Percentiles rank a stretch among this genome's conserved stretches.
Conservation (phyloP, 2,888 invertebrate species). For the Hemaris fuciformis region DNA sequence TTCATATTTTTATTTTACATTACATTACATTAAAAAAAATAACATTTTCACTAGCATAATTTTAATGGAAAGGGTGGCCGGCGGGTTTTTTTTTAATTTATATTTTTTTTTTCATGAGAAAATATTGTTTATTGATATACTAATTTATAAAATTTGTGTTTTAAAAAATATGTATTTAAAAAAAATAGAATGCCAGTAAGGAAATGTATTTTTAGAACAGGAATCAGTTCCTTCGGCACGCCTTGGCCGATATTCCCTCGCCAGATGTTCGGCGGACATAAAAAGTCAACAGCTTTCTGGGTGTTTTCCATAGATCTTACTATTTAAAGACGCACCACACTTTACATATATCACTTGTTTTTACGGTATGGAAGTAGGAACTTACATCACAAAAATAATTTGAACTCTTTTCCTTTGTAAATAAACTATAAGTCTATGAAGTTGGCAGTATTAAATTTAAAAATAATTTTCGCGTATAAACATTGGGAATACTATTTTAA, state of each 20-base stretch:
- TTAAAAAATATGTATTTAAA: not conserved
- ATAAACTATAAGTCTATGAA: not conserved
- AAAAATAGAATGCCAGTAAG: not conserved
- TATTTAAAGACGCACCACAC: not conserved
- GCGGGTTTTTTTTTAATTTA: not conserved
- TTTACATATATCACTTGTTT: no score
- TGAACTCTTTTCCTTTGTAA: not conserved
- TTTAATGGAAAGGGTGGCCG: not conserved
- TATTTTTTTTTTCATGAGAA: not conserved
- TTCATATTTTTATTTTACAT: not conserved
- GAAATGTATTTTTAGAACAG: conserved; percentile 1
- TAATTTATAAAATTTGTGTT: not conserved
- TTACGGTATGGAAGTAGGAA: not conserved
- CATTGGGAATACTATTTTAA: not conserved
- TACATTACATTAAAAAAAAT: not conserved
- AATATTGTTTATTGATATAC: not conserved
- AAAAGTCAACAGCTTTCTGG: conserved; percentile 9
- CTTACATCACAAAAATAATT: not conserved
- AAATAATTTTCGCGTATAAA: not conserved
- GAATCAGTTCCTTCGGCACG: not conserved
- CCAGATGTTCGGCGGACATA: conserved; percentile 8
- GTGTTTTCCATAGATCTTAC: conserved; percentile 4
- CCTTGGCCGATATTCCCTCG: not conserved
- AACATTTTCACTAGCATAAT: not conserved
- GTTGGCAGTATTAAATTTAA: not conserved